Conservation (phyloP, 2,888 invertebrate species). For the Lobophora halterata region DNA sequence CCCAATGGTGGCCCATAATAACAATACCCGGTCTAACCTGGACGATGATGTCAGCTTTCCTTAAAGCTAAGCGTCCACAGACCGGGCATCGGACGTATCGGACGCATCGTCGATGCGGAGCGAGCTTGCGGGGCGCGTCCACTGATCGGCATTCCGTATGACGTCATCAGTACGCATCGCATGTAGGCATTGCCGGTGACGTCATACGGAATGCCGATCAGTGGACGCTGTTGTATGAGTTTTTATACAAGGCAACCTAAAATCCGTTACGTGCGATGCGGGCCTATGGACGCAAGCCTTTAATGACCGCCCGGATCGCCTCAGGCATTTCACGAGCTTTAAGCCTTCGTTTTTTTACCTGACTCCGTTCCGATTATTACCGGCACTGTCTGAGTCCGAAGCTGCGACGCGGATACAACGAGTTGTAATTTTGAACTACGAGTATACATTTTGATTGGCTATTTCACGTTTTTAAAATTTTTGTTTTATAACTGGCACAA, state of each 20-base stretch:
- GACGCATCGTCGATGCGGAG: too few relatives aligned
- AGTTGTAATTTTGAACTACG: conserved; percentile 29
- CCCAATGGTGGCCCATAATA: conserved; percentile 56
- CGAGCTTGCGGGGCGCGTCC: too few relatives aligned
- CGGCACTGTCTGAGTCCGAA: conserved; percentile 31
- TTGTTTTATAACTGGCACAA: conserved; percentile 35
- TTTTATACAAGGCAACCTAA: too few relatives aligned
- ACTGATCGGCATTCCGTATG: too few relatives aligned
- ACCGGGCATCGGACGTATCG: too few relatives aligned
- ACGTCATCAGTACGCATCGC: too few relatives aligned
- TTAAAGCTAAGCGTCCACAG: too few relatives aligned
- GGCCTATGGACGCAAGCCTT: too few relatives aligned
- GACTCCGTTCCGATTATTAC: conserved; percentile 41
- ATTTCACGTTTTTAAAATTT: conserved; percentile 35
- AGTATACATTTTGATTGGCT: conserved; percentile 35
- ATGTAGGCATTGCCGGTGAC: too few relatives aligned
- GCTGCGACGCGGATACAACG: conserved; percentile 22
- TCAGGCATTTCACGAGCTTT: conserved; percentile 60
- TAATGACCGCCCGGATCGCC: conserved; percentile 57
- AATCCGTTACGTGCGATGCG: too few relatives aligned
- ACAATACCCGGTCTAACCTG: conserved; percentile 63
- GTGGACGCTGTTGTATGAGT: too few relatives aligned
- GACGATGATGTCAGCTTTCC: conserved; percentile 77
- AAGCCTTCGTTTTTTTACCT: conserved; percentile 47
- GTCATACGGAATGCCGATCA: too few relatives aligned